Percentiles rank a stretch among this genome's conserved stretches.
phyloP scores from a whole-genome alignment of 2,888 invertebrate species.

The Cheilosia impressa region DNA sequence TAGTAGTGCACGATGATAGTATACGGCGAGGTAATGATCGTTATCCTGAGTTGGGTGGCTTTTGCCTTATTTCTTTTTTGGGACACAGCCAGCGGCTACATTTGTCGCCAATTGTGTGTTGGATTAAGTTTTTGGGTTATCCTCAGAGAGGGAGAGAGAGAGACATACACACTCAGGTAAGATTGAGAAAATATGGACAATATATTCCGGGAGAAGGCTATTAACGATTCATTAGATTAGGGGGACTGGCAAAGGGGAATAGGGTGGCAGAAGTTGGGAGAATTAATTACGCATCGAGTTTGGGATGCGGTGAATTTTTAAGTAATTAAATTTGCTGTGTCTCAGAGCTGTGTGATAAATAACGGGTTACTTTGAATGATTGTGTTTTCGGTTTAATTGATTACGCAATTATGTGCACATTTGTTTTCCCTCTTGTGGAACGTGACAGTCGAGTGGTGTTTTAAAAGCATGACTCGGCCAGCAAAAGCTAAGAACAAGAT shows the following conservation, averaged over 20 bases:
- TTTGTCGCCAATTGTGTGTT: conserved; percentile 64
- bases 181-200: conserved; percentile 35
- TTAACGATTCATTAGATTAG: conserved; percentile 67
- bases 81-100: conserved; percentile 15
- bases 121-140: conserved; percentile 62
- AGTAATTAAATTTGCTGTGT: conserved; percentile 43
- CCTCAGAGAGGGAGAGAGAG: not conserved
- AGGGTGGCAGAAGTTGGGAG: conserved; percentile 42
- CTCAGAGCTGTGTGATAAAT: conserved; percentile 14
- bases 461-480: too few relatives aligned
- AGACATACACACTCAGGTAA: not conserved
- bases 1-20: conserved; percentile 23
- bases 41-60: conserved; percentile 41
- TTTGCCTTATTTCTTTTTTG: conserved; percentile 14
- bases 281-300: conserved; percentile 57
- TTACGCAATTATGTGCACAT: conserved; percentile 6
- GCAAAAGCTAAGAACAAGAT: too few relatives aligned
- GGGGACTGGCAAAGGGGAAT: conserved; percentile 22
- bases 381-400: conserved; percentile 34
- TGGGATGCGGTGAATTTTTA: conserved; percentile 52
- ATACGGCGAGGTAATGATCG: conserved; percentile 42
- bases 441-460: not conserved
- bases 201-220: conserved; percentile 10
- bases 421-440: not conserved
- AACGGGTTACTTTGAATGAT: conserved; percentile 26